Evolutionary conservation across 2,888 invertebrate genomes (phyloP), one percentile per base, ranked within the genome.

Genomic region (Bhutanitis thaidina): DNA sequence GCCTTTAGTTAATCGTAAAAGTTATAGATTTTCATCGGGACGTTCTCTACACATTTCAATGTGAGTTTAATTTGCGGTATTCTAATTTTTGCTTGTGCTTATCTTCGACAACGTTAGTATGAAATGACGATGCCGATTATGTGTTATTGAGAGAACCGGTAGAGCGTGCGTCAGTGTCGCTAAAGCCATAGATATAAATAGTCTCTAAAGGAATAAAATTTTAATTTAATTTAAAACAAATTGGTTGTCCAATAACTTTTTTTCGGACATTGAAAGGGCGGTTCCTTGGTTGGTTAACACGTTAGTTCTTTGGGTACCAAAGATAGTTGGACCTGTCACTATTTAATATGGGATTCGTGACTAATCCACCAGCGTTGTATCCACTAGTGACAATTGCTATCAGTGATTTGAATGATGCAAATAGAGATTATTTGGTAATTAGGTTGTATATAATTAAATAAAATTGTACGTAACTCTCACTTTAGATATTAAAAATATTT

Each of bases 91-190:
- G 39, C 37, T 29, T 49, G 20, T 40, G 16, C 37, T 45, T 43
- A 46, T 48, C 39, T 41, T 4, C 34, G 65, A 59, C 58, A 53
- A 62, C 56, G 60, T 48, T 56, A 54, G 41, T 55, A 50, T 62
- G 57, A 60, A 71, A 69, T 81, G 77, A 80, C 74, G 72, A 78
- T 69, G 80, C 77, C 78, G 79, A 74, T 68, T 61, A 44, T 69
- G 63, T 75, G 65, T 67, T 76, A 60, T 65, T 74, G 65, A 67
- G 58, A 49, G 43, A 63, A 54, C 57, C 61, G 61, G 57, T 58
- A 56, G 56, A 61, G 61, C 61, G 57, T 61, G 60, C 62, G 59
- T 60, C 58, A 61, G 58, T 63, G 65, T 69, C 64, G 58, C 49
- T 62, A 60, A 59, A 62, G 56, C 53, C 56, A 48, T 54, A 49